Percentiles rank a stretch among this genome's conserved stretches.
Conservation (phyloP, 2,888 invertebrate genomes). For the Cantharis rustica region DNA sequence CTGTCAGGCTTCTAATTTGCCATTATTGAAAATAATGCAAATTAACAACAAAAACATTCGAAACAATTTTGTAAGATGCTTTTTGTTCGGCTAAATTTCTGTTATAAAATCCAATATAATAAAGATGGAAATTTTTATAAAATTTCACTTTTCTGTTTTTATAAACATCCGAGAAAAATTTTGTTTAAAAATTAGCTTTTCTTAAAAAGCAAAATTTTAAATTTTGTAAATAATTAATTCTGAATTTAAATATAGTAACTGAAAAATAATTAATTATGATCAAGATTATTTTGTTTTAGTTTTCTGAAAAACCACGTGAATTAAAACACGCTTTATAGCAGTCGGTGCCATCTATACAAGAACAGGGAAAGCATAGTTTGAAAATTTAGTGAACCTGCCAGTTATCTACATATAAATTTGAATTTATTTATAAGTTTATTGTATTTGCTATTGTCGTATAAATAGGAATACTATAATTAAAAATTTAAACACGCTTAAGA, state of each 20-base stretch:
- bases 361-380: neutral
- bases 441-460: neutral
- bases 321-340: neutral
- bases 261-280: neutral
- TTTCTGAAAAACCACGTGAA: neutral
- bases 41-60: neutral
- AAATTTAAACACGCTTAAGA: neutral
- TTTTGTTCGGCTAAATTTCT: neutral
- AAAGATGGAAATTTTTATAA: too few relatives aligned
- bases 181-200: too few relatives aligned
- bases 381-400: neutral
- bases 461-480: neutral
- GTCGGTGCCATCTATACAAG: neutral
- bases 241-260: neutral
- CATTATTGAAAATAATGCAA: neutral
- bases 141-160: too few relatives aligned
- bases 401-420: neutral
- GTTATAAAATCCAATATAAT: too few relatives aligned
- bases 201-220: too few relatives aligned
- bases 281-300: neutral
- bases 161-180: too few relatives aligned
- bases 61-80: neutral
- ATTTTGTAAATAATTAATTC: neutral
- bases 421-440: neutral
- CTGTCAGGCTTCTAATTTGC: neutral